Conservation (phyloP, 2,888 invertebrate genomes). For the Hylaea fasciaria region DNA sequence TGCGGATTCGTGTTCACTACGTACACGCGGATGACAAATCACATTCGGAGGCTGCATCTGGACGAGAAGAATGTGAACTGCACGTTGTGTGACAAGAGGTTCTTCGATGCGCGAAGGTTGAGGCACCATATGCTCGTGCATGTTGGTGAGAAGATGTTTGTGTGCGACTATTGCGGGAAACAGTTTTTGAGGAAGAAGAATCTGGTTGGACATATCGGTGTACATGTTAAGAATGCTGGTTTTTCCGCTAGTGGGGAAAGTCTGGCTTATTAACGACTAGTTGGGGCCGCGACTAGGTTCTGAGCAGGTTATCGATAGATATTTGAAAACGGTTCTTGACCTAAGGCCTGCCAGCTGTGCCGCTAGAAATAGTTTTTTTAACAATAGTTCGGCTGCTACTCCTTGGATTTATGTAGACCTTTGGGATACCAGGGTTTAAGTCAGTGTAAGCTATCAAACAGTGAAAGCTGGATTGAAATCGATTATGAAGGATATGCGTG, state of each 20-base stretch:
- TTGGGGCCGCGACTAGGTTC: too few species aligned
- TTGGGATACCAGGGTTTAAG: too few species aligned
- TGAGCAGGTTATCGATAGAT: too few species aligned
- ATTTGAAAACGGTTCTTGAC: too few species aligned
- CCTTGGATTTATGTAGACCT: too few species aligned
- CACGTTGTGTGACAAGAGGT: conserved; percentile 61
- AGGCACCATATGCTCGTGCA: conserved; percentile 76
- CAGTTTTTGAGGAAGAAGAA: conserved; percentile 81
- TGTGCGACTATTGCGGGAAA: conserved; percentile 81
- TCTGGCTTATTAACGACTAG: too few species aligned
- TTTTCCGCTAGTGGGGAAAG: neutral
- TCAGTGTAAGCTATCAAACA: too few species aligned
- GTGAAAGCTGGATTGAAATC: too few species aligned
- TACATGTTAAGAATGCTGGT: conserved; percentile 24
- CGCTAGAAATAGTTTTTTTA: too few species aligned
- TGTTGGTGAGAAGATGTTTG: conserved; percentile 70
- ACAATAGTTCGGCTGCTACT: too few species aligned
- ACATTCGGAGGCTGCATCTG: conserved; percentile 65
- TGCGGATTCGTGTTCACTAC: conserved; percentile 66
- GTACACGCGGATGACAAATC: conserved; percentile 68
- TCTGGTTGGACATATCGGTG: conserved; percentile 55
- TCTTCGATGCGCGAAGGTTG: conserved; percentile 64
- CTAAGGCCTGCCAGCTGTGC: too few species aligned
- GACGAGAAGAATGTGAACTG: conserved; percentile 73
- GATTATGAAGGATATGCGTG: too few species aligned